Conservation (phyloP, 2,113 vertebrate genomes). For the Monopterus albus region DNA sequence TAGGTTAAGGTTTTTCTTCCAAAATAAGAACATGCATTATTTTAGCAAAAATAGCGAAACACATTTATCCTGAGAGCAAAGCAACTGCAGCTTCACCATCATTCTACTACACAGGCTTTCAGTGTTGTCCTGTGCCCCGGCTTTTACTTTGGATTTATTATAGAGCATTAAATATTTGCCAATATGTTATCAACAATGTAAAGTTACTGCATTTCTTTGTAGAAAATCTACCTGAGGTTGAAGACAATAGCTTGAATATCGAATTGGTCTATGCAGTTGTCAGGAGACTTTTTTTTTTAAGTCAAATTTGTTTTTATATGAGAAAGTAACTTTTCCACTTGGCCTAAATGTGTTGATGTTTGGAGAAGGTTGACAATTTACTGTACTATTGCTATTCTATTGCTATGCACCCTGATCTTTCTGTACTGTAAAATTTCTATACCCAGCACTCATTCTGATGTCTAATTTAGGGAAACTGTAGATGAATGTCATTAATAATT, state of each 20-base stretch:
- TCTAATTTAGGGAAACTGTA: slow-evolving; percentile 70
- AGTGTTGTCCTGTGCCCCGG: slow-evolving; percentile 21
- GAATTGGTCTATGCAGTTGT: slow-evolving; percentile 72
- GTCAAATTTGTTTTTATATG: slow-evolving; percentile 52
- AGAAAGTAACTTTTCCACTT: slow-evolving; percentile 38
- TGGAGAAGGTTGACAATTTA: slow-evolving; percentile 26
- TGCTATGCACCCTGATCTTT: slow-evolving; percentile 78
- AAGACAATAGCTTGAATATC: slow-evolving; percentile 41
- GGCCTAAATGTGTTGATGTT: slow-evolving; percentile 29
- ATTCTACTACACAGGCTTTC: background rate
- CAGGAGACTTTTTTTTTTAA: slow-evolving; percentile 36
- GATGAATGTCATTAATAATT: slow-evolving; percentile 74
- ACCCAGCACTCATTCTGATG: slow-evolving; percentile 62
- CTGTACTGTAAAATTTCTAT: slow-evolving; percentile 77
- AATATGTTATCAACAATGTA: slow-evolving; percentile 21
- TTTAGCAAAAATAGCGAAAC: slow-evolving; percentile 14
- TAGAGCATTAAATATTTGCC: background rate
- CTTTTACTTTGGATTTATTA: slow-evolving; percentile 4
- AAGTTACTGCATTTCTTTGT: slow-evolving; percentile 54
- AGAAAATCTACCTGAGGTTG: slow-evolving; percentile 29
- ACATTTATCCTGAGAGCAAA: slow-evolving; percentile 15
- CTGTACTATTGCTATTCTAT: slow-evolving; percentile 55
- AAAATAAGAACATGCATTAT: slow-evolving; percentile 21
- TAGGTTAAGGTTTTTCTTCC: background rate
- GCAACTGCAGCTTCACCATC: slow-evolving; percentile 8